Evolutionary conservation across 2,797 vertebrate species (phyloP).

Genomic region (Heterohyrax brucei): DNA sequence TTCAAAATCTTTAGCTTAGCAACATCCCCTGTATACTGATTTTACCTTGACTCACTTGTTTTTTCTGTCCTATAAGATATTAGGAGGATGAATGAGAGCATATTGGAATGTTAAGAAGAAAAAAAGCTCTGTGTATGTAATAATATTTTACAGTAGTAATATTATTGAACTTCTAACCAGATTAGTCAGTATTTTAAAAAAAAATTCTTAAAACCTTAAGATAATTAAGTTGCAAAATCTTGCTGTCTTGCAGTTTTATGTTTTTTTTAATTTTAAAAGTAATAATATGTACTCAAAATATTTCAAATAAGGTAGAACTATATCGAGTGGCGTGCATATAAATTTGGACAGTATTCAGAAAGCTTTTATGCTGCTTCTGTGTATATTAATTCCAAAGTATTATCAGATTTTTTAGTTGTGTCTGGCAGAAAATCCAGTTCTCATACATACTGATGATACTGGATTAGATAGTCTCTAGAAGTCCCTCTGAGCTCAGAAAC

Average conservation of each 20-base stretch:
- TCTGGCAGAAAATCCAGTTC: slow-evolving; percentile 40
- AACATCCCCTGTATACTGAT: background rate
- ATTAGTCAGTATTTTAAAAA: background rate
- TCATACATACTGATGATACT: background rate
- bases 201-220: slow-evolving; percentile 51
- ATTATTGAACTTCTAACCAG: slow-evolving; percentile 21
- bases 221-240: slow-evolving; percentile 52
- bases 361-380: background rate
- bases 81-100: background rate
- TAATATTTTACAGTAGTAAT: slow-evolving; percentile 18
- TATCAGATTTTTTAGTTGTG: background rate
- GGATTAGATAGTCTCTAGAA: slow-evolving; percentile 1
- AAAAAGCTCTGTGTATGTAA: background rate
- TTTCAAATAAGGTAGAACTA: slow-evolving; percentile 36
- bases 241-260: background rate
- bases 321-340: background rate
- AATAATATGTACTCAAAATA: background rate
- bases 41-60: slow-evolving; percentile 21
- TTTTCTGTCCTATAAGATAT: background rate
- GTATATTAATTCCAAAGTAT: slow-evolving; percentile 33
- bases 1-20: background rate
- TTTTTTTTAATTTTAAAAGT: slow-evolving; percentile 19
- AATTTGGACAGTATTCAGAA: slow-evolving; percentile 64
- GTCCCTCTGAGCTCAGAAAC: background rate
- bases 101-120: background rate